Evolutionary conservation across 2,888 invertebrate species (phyloP).

Genomic region (Drosophila barbarae): DNA sequence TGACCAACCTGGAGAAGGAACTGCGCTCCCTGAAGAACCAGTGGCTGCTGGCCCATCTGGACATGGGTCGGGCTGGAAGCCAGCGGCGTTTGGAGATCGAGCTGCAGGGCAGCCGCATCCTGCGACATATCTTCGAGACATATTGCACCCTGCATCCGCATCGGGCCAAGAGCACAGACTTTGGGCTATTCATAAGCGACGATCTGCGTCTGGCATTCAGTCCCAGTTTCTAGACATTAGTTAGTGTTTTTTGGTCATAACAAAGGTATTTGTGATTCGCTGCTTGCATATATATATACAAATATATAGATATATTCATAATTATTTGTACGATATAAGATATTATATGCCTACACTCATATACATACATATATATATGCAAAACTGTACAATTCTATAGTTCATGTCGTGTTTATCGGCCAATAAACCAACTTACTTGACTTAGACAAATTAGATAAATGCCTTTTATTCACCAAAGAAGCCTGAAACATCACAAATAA

Average conservation of each 20-base stretch:
- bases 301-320: conserved; percentile 1
- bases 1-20: conserved; percentile 75
- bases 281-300: conserved; percentile 27
- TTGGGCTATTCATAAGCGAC: conserved; percentile 72
- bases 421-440: conserved; percentile 34
- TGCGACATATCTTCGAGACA: conserved; percentile 76
- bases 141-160: conserved; percentile 78
- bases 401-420: conserved; percentile 49
- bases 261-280: conserved; percentile 56
- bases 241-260: conserved; percentile 27
- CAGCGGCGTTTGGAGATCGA: conserved; percentile 70
- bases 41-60: conserved; percentile 70
- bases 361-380: conserved; percentile 10
- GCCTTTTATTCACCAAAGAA: not conserved
- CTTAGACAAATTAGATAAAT: conserved; percentile 16
- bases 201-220: conserved; percentile 58
- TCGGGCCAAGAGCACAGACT: conserved; percentile 74
- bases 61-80: conserved; percentile 49
- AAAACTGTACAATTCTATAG: conserved; percentile 39
- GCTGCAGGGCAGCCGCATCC: conserved; percentile 57
- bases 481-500: not conserved
- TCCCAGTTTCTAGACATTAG: conserved; percentile 28
- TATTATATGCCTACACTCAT: conserved; percentile 4
- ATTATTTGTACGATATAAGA: conserved; percentile 21
- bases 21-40: conserved; percentile 63